Conservation (phyloP, 2,113 vertebrate species). For the Axis porcinus region DNA sequence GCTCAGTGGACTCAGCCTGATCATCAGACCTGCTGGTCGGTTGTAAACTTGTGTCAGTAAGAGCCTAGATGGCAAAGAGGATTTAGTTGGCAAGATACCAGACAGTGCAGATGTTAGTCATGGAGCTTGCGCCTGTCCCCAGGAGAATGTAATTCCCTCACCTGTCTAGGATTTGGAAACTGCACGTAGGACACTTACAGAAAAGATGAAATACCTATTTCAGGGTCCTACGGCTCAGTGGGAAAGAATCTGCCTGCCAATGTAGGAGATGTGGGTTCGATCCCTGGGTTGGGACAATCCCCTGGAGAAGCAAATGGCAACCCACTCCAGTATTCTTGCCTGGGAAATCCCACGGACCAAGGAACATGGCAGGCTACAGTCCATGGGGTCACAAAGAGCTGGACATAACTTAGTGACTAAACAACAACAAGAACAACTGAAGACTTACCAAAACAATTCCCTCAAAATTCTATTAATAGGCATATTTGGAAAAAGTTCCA, state of each 20-base stretch:
- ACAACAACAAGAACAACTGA: neutral
- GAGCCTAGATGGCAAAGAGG: neutral
- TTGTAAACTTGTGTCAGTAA: neutral
- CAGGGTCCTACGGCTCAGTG: neutral
- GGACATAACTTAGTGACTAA: neutral
- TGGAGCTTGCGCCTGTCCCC: neutral
- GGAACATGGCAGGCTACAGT: neutral
- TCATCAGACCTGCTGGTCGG: neutral
- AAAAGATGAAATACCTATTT: neutral
- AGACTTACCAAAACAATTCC: neutral
- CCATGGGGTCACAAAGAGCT: neutral
- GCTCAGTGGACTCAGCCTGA: neutral
- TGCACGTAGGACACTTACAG: neutral
- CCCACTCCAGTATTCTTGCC: neutral
- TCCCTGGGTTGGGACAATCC: neutral
- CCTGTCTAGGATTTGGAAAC: neutral
- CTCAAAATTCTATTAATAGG: neutral
- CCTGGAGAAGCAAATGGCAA: neutral
- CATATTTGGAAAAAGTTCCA: neutral
- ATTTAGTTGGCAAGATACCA: neutral
- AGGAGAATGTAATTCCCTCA: neutral
- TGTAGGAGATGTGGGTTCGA: neutral
- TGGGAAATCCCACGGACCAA: neutral
- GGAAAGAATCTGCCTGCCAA: neutral
- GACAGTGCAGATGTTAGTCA: neutral